Conservation (phyloP, 2,797 vertebrate genomes). For the Petrocephalus schoutedeni region DNA sequence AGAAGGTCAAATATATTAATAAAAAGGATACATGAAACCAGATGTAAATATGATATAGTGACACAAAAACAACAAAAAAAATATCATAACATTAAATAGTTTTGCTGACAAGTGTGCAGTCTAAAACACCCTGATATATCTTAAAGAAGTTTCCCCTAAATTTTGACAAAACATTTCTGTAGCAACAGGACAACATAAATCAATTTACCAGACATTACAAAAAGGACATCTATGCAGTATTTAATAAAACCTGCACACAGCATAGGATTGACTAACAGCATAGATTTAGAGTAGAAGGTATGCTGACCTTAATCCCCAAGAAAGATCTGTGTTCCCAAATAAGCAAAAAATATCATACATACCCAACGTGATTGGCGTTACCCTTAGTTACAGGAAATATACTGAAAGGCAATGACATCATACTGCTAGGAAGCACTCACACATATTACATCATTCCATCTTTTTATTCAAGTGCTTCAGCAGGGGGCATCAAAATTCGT, state of each 20-base stretch:
- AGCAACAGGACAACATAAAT: background rate
- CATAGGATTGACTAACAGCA: background rate
- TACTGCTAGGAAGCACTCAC: background rate
- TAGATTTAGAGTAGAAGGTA: background rate
- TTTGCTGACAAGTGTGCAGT: background rate
- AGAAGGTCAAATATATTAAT: background rate
- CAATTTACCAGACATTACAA: background rate
- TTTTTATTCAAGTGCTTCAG: background rate
- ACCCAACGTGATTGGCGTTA: background rate
- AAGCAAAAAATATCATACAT: background rate
- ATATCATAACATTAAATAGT: background rate
- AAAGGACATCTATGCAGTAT: background rate
- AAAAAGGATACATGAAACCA: background rate
- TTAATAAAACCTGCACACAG: background rate
- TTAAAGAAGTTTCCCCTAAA: background rate
- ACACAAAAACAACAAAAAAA: background rate
- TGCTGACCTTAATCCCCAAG: background rate
- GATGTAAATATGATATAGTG: background rate
- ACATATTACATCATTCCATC: background rate
- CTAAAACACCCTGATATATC: background rate
- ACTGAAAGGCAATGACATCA: background rate
- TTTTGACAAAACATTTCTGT: background rate
- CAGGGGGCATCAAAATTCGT: background rate
- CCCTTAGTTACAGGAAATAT: slow-evolving; percentile 4
- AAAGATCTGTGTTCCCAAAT: background rate